Percentiles rank a stretch among this genome's conserved stretches.
Conservation (phyloP, 1,140 invertebrate species). For the Trichogramma pretiosum region DNA sequence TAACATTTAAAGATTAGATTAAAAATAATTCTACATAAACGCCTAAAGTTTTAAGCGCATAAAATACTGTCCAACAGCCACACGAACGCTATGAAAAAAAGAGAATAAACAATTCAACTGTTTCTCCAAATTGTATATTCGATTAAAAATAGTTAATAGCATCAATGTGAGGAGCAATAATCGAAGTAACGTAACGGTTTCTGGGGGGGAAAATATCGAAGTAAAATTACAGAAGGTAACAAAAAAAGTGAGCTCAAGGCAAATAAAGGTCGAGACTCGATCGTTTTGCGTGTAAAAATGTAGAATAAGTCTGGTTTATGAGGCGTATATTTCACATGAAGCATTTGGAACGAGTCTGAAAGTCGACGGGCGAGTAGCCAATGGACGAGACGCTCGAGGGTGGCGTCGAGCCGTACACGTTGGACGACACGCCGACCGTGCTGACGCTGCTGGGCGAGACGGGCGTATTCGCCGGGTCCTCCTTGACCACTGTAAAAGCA, state of each 20-base stretch:
- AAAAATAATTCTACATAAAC: too few relatives aligned
- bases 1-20: too few relatives aligned
- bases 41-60: not conserved
- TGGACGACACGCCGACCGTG: constrained; percentile 27
- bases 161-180: too few relatives aligned
- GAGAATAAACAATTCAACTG: not conserved
- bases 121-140: too few relatives aligned
- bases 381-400: constrained; percentile 33
- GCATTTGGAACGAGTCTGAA: constrained; percentile 38
- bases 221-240: too few relatives aligned
- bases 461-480: constrained; percentile 35
- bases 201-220: too few relatives aligned
- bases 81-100: constrained; percentile 3
- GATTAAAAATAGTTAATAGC: too few relatives aligned
- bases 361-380: constrained; percentile 34
- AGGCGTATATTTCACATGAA: constrained; percentile 44
- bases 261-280: too few relatives aligned
- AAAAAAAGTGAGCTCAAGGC: too few relatives aligned
- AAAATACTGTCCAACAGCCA: constrained; percentile 18
- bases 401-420: constrained; percentile 31
- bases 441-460: constrained; percentile 28
- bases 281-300: too few relatives aligned
- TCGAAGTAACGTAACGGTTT: not conserved
- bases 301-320: too few relatives aligned
- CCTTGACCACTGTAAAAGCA: constrained; percentile 36